phyloP scores from a whole-genome alignment of 1,140 invertebrate species.

The Drosophila neocordata region DNA sequence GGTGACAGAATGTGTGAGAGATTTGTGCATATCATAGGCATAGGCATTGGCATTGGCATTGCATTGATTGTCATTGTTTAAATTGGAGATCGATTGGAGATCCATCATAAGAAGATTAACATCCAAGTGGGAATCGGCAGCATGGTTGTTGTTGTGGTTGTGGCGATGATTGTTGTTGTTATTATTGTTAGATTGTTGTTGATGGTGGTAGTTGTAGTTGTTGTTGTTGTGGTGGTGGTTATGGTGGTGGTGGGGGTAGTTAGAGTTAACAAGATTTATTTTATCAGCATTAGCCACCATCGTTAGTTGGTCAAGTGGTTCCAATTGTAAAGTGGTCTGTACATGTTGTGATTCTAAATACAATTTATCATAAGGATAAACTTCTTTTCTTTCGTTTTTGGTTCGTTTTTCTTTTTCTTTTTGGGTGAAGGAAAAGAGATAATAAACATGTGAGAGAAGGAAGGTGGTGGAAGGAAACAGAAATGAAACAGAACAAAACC shows the following conservation, averaged over 20 bases:
- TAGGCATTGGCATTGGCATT: constrained; percentile 34
- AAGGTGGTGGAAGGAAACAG: neutral
- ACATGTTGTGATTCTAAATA: constrained; percentile 86
- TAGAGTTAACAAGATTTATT: constrained; percentile 83
- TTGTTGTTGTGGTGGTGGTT: constrained; percentile 41
- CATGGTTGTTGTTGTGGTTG: constrained; percentile 24
- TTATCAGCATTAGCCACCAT: constrained; percentile 83
- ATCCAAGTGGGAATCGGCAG: constrained; percentile 44
- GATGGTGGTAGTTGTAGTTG: constrained; percentile 30
- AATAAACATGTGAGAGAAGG: neutral
- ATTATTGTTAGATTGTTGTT: constrained; percentile 25
- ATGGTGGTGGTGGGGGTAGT: constrained; percentile 57
- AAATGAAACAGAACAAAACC: constrained; percentile 21
- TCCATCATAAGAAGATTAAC: constrained; percentile 44
- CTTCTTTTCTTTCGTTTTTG: constrained; percentile 47
- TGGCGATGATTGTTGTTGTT: constrained; percentile 53
- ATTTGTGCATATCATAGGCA: constrained; percentile 54
- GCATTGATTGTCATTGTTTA: constrained; percentile 32
- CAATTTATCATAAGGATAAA: constrained; percentile 82
- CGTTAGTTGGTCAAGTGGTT: constrained; percentile 85
- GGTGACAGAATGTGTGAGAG: constrained; percentile 65
- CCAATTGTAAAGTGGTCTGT: constrained; percentile 85
- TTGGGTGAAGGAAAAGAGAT: constrained; percentile 21
- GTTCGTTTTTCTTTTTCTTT: constrained; percentile 19
- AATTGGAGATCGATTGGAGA: constrained; percentile 34